phyloP scores from a whole-genome alignment of 2,113 vertebrate species.

The Gallinago paraguaiae region DNA sequence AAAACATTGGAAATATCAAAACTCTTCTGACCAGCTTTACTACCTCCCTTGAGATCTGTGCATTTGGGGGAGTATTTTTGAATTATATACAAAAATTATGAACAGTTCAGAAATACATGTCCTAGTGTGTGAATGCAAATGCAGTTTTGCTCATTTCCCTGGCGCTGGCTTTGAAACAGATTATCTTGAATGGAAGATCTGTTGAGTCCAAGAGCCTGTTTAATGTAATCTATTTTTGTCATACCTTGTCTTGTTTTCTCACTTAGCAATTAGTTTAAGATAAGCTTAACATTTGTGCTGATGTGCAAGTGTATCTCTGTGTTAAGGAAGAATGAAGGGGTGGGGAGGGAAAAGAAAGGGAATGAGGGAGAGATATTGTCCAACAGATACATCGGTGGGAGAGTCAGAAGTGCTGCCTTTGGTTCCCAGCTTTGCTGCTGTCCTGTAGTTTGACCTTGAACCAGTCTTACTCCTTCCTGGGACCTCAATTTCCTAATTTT shows the following conservation, averaged over 20 bases:
- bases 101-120: not conserved
- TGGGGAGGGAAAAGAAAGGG: not conserved
- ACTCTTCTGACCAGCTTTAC: not conserved
- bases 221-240: conserved; percentile 49
- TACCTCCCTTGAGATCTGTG: not conserved
- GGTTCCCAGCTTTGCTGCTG: not conserved
- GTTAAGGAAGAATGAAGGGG: not conserved
- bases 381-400: not conserved
- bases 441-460: conserved; percentile 10
- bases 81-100: not conserved
- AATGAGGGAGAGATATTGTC: not conserved
- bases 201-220: not conserved
- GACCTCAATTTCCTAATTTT: not conserved
- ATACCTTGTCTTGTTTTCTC: conserved; percentile 40
- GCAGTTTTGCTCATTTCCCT: not conserved
- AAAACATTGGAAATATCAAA: not conserved
- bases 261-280: conserved; percentile 34
- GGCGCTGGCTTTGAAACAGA: not conserved
- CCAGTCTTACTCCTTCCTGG: not conserved
- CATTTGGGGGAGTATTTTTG: not conserved
- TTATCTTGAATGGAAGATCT: not conserved
- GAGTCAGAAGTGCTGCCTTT: not conserved
- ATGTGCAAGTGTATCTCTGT: conserved; percentile 17
- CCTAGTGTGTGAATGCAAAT: not conserved
- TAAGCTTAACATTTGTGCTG: conserved; percentile 44